Conservation (phyloP, 2,797 vertebrate species). For the Caiman crocodilus region DNA sequence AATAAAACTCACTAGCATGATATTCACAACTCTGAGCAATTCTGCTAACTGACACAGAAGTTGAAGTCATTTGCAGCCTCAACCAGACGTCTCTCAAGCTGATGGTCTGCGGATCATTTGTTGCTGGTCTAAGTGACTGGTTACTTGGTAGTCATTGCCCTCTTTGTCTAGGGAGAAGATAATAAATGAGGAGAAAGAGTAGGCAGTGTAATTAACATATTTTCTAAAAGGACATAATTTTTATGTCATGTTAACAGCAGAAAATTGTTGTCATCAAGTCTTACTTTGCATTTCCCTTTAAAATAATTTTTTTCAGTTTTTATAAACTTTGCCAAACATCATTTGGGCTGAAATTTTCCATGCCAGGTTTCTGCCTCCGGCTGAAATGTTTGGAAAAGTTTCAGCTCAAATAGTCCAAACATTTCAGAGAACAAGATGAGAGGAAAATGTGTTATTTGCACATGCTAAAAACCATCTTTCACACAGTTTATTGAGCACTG, state of each 20-base stretch:
- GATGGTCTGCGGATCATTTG: background rate
- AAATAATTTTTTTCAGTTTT: background rate
- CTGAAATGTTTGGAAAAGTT: background rate
- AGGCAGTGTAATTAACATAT: background rate
- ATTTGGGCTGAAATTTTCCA: background rate
- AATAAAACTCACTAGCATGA: background rate
- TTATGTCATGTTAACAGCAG: background rate
- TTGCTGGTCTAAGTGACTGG: background rate
- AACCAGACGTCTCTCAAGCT: slow-evolving; percentile 2
- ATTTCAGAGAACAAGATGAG: background rate
- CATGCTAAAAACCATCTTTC: background rate
- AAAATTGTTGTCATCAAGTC: background rate
- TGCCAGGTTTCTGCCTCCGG: background rate
- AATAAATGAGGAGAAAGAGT: background rate
- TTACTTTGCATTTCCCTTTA: background rate
- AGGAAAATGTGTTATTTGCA: background rate
- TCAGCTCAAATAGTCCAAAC: background rate
- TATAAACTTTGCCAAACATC: background rate
- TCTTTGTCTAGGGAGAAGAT: background rate
- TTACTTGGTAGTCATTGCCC: background rate
- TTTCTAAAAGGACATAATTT: background rate
- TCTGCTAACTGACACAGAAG: slow-evolving; percentile 41
- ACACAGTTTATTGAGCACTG: background rate
- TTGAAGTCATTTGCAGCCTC: slow-evolving; percentile 32
- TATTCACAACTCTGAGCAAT: background rate